A percentile compares a stretch with the other conserved stretches of the same genome.
phyloP scores from a whole-genome alignment of 2,797 vertebrate genomes.

The Myotis vivesi region DNA sequence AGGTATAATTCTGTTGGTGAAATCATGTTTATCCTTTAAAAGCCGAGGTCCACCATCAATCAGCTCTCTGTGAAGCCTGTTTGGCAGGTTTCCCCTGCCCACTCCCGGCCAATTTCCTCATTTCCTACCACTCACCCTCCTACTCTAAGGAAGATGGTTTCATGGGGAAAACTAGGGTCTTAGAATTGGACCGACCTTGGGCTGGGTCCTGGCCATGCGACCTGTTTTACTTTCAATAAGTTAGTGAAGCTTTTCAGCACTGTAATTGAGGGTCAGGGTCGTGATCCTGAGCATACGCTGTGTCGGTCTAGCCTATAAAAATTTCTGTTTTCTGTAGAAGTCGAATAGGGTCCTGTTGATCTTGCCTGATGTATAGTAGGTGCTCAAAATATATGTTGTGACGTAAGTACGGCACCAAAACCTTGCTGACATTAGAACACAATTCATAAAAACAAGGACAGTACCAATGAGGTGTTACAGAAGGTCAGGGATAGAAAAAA shows the following conservation, averaged over 20 bases:
- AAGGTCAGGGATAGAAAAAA: neutral
- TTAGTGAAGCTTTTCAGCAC: neutral
- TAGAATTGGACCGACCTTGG: neutral
- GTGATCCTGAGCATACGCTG: neutral
- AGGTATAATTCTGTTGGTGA: neutral
- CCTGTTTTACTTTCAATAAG: neutral
- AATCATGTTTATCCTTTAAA: neutral
- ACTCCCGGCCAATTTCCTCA: neutral
- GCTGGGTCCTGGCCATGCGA: neutral
- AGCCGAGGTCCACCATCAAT: neutral
- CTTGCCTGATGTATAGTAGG: neutral
- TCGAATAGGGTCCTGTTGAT: neutral
- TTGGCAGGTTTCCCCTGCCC: neutral
- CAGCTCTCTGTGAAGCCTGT: neutral
- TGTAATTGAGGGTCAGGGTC: neutral
- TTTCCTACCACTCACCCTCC: neutral
- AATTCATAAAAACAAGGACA: neutral
- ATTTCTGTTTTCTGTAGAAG: neutral
- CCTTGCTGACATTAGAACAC: neutral
- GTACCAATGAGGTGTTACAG: neutral
- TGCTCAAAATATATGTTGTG: neutral
- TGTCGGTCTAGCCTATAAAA: neutral
- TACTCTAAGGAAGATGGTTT: neutral
- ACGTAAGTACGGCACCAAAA: neutral
- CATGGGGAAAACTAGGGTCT: neutral